phyloP scores from a whole-genome alignment of 2,113 vertebrate genomes.

The Cyanocitta stelleri region DNA sequence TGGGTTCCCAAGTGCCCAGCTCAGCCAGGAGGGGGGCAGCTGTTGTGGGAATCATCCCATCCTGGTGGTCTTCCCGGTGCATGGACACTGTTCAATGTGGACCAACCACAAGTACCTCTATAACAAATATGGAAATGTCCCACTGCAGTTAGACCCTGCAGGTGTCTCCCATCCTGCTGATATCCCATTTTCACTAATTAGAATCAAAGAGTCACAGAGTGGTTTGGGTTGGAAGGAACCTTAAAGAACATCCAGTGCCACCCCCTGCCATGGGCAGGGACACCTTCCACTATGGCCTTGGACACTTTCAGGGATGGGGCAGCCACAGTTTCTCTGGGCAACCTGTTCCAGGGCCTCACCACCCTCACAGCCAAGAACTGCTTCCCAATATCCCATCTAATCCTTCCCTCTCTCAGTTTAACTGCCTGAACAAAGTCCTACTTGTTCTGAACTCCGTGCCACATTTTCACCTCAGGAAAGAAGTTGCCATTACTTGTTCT shows the following conservation, averaged over 20 bases:
- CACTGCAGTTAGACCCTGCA: not conserved
- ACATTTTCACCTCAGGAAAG: not conserved
- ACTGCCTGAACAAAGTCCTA: not conserved
- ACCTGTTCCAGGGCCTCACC: fast-evolving
- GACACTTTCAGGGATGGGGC: not conserved
- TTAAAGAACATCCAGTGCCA: not conserved
- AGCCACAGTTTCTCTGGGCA: not conserved
- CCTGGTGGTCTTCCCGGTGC: fast-evolving
- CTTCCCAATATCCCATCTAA: not conserved
- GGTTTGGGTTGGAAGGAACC: not conserved
- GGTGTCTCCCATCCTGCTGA: not conserved
- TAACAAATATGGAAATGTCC: not conserved
- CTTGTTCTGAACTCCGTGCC: not conserved
- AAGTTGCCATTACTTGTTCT: not conserved
- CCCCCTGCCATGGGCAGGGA: not conserved
- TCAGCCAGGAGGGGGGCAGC: not conserved
- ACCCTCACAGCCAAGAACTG: not conserved
- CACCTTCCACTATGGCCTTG: not conserved
- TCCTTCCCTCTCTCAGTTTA: not conserved
- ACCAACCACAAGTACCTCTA: not conserved
- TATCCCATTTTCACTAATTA: not conserved
- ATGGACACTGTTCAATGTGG: not conserved
- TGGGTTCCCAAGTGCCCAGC: fast-evolving
- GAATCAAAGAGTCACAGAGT: not conserved
- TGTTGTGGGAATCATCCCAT: not conserved